Base-by-base conservation (phyloP, 2,113 vertebrate genomes). In the Penelope pileata region DNA sequence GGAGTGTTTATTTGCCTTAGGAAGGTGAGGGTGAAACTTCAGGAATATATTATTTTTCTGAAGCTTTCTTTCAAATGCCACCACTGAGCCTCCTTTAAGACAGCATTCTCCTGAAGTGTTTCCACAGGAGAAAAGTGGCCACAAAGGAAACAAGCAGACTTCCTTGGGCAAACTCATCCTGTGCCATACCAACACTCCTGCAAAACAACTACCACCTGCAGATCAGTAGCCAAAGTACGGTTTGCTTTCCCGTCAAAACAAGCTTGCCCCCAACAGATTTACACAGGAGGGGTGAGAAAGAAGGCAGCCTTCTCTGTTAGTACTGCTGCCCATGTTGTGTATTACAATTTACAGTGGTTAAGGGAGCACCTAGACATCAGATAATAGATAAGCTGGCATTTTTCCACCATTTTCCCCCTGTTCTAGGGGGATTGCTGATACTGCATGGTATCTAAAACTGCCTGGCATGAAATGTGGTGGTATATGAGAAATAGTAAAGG, bases 261-360 rank as follows among this genome's bases (percentile, higher is more conserved):
- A 86, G 24, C n/a, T 53, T 62, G 23, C 2, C 4, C 6, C 5
- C 5, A 40, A 5, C 2, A 51, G 34, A 58, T 54, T 68, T 43
- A 17, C 36, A 73, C 75, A 72, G 50, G 14, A 81, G n/a, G 8
- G 73, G 7, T 15, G 32, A 22, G 22, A 64, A 87, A 70, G 42
- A 50, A 75, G 43, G 12, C 3, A 2, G 17, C 4, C 78, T 68
- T 79, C 9, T 9, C 29, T 56, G 74, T 56, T 16, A 47, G 34
- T 9, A 38, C 1, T 9, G 3, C 9, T 36, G 19, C 22, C 27
- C 7, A 3, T 40, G 24, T 16, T 58, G n/a, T 6, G 12, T 16
- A 34, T 18, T n/a, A 17, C 48, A 56, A 21, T 22, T 53, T 69
- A 26, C 34, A 53, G 7, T 1, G 6, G 29, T 16, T 60, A 51